Conservation (phyloP, 92 coral and sea anemone species). For the Porites lobata region DNA sequence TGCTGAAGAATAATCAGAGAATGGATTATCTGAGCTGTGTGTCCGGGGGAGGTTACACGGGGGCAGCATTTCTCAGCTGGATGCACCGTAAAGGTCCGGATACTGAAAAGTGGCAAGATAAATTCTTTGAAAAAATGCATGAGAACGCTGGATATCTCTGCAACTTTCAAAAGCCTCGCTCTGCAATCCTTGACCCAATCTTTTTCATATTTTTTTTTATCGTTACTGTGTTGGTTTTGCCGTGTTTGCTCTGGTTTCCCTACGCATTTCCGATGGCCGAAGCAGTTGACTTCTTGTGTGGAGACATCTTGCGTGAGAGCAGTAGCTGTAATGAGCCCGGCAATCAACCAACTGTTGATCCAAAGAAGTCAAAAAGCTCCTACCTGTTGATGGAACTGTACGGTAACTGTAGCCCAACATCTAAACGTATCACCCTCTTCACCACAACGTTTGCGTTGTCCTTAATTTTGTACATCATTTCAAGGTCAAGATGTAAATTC, state of each 20-base stretch:
- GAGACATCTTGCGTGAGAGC: constrained; percentile 16
- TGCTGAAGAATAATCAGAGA: constrained; percentile 64
- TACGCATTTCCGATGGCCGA: constrained; percentile 18
- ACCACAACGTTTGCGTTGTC: neutral
- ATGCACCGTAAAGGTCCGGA: constrained; percentile 49
- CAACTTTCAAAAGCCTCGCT: constrained; percentile 6
- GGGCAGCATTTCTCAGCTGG: constrained; percentile 85
- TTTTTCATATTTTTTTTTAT: neutral
- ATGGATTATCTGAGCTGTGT: constrained; percentile 83
- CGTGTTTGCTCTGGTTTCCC: constrained; percentile 4
- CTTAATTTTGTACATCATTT: neutral
- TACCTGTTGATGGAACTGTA: constrained; percentile 11
- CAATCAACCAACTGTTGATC: too few relatives aligned
- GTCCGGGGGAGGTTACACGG: constrained; percentile 87
- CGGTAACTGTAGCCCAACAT: constrained; percentile 4
- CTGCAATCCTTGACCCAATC: neutral
- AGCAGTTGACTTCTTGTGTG: constrained; percentile 25
- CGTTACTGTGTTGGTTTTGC: constrained; percentile 8
- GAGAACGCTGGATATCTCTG: constrained; percentile 37
- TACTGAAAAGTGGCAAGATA: constrained; percentile 1
- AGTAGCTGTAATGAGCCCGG: neutral
- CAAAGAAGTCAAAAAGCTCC: constrained; percentile 18
- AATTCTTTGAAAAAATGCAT: constrained; percentile 32
- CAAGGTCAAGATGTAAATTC: constrained; percentile 4
- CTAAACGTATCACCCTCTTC: neutral